phyloP scores from a whole-genome alignment of 2,888 invertebrate species.

The Agrotis ipsilon region DNA sequence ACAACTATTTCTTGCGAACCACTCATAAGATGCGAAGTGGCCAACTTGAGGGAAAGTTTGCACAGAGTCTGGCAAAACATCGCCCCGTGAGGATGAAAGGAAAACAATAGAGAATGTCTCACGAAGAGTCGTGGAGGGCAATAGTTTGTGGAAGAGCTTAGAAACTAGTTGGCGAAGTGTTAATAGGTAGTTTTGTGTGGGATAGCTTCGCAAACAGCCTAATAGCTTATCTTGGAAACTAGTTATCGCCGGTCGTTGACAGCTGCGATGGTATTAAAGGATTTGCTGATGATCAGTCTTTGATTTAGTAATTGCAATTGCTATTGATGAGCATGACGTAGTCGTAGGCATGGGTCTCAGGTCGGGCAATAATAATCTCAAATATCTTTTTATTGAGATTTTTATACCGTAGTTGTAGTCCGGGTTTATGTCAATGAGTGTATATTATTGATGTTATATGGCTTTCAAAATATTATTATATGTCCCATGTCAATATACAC shows the following conservation, averaged over 20 bases:
- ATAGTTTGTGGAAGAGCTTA: slow-evolving; percentile 32
- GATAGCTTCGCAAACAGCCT: neutral
- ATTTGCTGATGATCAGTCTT: neutral
- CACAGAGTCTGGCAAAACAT: slow-evolving; percentile 11
- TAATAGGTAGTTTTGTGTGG: slow-evolving; percentile 30
- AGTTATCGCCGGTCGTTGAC: slow-evolving; percentile 2
- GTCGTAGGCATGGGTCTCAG: no score
- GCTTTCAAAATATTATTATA: no score
- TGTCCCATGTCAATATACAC: no score
- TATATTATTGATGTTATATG: no score
- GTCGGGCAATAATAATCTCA: no score
- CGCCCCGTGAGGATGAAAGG: slow-evolving; percentile 17
- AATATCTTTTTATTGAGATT: no score
- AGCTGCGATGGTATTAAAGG: neutral
- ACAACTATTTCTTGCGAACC: slow-evolving; percentile 29
- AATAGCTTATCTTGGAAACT: neutral
- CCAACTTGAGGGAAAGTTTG: slow-evolving; percentile 25
- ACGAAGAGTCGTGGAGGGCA: slow-evolving; percentile 3
- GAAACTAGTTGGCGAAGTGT: slow-evolving; percentile 31
- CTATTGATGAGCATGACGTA: no score
- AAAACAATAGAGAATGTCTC: slow-evolving; percentile 30
- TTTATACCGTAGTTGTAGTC: no score
- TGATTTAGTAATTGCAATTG: neutral
- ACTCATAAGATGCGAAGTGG: slow-evolving; percentile 26
- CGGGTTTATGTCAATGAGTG: no score